A percentile compares a stretch with the other conserved stretches of the same genome.
phyloP scores from a whole-genome alignment of 2,888 invertebrate genomes.

The Epicampocera succincta region DNA sequence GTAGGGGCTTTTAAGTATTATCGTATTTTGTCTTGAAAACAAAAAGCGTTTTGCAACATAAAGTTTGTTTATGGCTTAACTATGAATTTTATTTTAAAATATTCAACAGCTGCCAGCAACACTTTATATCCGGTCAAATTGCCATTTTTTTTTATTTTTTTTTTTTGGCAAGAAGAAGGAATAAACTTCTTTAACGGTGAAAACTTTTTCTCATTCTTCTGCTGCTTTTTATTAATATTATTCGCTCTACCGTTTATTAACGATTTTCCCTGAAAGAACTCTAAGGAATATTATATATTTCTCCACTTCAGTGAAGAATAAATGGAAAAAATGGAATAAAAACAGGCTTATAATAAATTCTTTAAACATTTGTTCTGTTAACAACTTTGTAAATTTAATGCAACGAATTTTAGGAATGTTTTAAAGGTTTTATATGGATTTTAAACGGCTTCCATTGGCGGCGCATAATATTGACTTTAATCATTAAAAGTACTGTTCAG shows the following conservation, averaged over 20 bases:
- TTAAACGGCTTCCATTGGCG: too few species aligned
- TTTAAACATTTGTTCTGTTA: constrained; percentile 42
- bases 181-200: neutral
- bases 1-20: too few species aligned
- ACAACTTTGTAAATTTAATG: neutral
- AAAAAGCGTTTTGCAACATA: constrained; percentile 7
- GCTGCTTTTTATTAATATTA: neutral
- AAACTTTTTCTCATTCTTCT: neutral
- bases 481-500: too few species aligned
- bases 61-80: neutral
- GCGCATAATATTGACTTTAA: too few species aligned
- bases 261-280: neutral
- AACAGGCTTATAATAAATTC: constrained; percentile 52
- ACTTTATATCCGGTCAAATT: constrained; percentile 52
- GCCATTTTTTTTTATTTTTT: constrained; percentile 22
- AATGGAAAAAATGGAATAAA: neutral
- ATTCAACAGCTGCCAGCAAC: constrained; percentile 54
- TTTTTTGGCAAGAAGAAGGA: too few species aligned
- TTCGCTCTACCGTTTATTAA: neutral
- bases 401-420: too few species aligned
- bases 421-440: too few species aligned
- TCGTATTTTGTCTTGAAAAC: too few species aligned
- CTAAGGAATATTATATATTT: constrained; percentile 11
- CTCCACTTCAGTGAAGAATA: constrained; percentile 3
- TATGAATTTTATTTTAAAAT: constrained; percentile 14